Base-by-base conservation (phyloP, 2,113 vertebrate species). In the Taxidea taxus region DNA sequence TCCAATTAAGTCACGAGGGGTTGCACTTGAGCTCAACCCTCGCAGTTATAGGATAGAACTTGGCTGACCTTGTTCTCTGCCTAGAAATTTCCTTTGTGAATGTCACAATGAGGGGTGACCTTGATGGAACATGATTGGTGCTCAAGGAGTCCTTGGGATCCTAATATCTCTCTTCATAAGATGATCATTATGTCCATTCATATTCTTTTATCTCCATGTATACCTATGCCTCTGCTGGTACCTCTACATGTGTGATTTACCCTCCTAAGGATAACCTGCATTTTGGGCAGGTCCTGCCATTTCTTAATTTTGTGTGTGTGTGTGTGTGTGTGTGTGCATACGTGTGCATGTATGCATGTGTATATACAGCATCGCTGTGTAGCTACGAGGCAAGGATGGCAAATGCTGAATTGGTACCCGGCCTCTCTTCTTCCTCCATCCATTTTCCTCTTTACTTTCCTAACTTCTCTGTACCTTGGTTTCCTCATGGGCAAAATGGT, bases 361-460 rank as follows among this genome's bases (percentile, higher is more conserved):
- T 58, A 4, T 64, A 31, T 54, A 2, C 1, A 8, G 3, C 8
- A 21, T 2, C 62, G 18, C 31, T 47, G 14, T 66, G 37, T 7
- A 87, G 34, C 11, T 39, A 15, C 1, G 1, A 37, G 8, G 4
- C 8, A 27, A 25, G 20, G 51, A 8, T 20, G 23, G 2, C 6
- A 93, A 78, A 16, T 62, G 37, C 39, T 72, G 12, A 8, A 11
- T 20, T 82, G 31, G 5, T 68, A 18, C 29, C 34, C 2, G 6
- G 25, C 12, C 86, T 39, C 29, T 78, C 56, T 51, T 93, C n/a
- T 81, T 75, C 44, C 6, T n/a, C 62, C 42, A 70, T 31, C 23
- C 56, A 7, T 44, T 90, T 58, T 70, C 87, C 60, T 83, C 23
- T 54, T 88, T 68, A 72, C 60, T 92, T 92, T 44, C 29, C 25